Conservation (phyloP, 2,888 invertebrate species). For the Drosophila setosimentum region DNA sequence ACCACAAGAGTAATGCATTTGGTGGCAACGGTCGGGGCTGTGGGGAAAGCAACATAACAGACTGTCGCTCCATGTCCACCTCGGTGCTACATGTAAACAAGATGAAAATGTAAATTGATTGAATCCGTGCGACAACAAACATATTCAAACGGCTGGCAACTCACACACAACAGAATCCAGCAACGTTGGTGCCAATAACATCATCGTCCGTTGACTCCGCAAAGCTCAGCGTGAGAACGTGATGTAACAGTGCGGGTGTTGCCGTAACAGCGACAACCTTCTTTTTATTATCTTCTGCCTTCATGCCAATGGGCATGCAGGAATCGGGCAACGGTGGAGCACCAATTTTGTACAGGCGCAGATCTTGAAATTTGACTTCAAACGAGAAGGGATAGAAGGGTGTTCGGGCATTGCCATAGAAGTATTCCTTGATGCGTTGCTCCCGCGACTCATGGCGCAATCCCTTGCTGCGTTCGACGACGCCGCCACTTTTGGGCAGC, state of each 20-base stretch:
- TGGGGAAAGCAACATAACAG: conserved; percentile 95
- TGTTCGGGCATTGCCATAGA: conserved; percentile 92
- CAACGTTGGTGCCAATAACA: conserved; percentile 93
- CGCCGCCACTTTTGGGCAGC: conserved; percentile 98
- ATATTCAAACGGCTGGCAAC: conserved; percentile 81
- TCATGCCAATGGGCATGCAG: conserved; percentile 98
- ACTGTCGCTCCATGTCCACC: conserved; percentile 94
- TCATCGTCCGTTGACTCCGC: conserved; percentile 93
- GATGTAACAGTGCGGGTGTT: conserved; percentile 92
- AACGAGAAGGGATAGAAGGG: conserved; percentile 97
- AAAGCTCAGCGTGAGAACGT: conserved; percentile 95
- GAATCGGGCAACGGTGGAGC: conserved; percentile 97
- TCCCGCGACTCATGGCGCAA: conserved; percentile 92
- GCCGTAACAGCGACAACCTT: conserved; percentile 94
- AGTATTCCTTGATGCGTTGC: conserved; percentile 95
- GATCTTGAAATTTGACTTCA: conserved; percentile 95
- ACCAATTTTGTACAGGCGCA: conserved; percentile 97
- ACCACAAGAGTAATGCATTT: conserved; percentile 93
- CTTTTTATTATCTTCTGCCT: conserved; percentile 94
- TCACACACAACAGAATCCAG: conserved; percentile 97
- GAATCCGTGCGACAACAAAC: not conserved
- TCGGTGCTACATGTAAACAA: conserved; percentile 90
- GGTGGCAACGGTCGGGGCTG: conserved; percentile 97
- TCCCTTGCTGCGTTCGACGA: conserved; percentile 93
- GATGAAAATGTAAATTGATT: not conserved